phyloP scores from a whole-genome alignment of 2,888 invertebrate genomes.

The Andrena bicolor region DNA sequence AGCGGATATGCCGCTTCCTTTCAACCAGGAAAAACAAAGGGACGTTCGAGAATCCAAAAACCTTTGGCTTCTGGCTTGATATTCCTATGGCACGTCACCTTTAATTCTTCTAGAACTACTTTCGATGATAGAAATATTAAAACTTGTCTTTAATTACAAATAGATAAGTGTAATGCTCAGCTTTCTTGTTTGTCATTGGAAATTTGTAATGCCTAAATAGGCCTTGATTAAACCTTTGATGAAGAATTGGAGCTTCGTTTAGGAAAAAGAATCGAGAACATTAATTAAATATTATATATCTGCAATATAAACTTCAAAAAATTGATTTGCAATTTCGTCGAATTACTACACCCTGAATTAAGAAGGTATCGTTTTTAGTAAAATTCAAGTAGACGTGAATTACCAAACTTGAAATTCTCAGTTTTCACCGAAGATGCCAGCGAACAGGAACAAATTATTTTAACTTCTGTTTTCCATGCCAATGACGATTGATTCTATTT shows the following conservation, averaged over 20 bases:
- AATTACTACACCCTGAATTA: not conserved
- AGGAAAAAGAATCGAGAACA: not conserved
- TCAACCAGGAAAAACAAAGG: not conserved
- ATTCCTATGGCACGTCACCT: not conserved
- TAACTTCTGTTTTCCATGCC: not conserved
- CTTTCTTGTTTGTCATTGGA: too few relatives aligned
- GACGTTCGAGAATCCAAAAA: not conserved
- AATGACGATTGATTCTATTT: conserved; percentile 13
- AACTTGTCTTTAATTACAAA: not conserved
- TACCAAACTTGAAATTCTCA: not conserved
- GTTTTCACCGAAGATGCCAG: not conserved
- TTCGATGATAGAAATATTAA: not conserved
- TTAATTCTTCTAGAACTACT: not conserved
- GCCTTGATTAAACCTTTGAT: too few relatives aligned
- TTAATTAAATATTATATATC: not conserved
- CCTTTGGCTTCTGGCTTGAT: not conserved
- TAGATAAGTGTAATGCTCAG: not conserved
- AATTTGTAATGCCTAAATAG: too few relatives aligned
- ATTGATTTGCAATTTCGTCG: not conserved
- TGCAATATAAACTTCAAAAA: not conserved
- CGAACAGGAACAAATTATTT: not conserved
- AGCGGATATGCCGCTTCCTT: conserved; percentile 30
- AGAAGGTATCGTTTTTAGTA: not conserved
- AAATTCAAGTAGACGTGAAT: not conserved
- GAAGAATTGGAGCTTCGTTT: not conserved